phyloP scores from a whole-genome alignment of 2,888 invertebrate species.

The Cryptus viduatorius region DNA sequence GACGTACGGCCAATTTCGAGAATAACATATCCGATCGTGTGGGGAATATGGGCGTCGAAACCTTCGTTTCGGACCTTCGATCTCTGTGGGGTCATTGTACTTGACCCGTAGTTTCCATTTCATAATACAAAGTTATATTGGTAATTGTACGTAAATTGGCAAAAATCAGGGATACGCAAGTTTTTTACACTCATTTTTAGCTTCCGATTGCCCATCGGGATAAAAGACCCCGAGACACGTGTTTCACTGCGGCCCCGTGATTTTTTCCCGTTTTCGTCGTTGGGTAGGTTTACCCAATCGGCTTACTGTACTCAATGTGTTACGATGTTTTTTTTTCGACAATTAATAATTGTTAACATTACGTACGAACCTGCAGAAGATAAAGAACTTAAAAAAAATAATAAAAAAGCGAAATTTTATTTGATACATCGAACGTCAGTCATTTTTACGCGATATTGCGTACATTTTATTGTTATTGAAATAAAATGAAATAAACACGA shows the following conservation, averaged over 20 bases:
- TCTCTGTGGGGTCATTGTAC: slow-evolving; percentile 59
- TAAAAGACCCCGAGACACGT: background rate
- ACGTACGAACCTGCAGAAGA: no score
- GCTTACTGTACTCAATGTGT: no score
- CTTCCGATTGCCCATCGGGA: background rate
- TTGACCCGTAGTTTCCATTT: slow-evolving; percentile 30
- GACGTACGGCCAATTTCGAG: slow-evolving; percentile 74
- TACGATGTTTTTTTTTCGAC: no score
- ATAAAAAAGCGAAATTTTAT: no score
- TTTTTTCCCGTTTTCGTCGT: no score
- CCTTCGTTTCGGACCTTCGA: slow-evolving; percentile 19
- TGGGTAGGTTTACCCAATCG: no score
- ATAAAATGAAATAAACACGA: background rate
- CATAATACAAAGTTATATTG: slow-evolving; percentile 10
- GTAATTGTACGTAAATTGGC: background rate
- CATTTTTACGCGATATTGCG: no score
- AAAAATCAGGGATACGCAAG: background rate
- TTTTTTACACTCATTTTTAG: background rate
- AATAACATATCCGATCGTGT: slow-evolving; percentile 71
- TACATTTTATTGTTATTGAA: no score
- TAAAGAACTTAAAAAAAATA: no score
- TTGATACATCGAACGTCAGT: no score
- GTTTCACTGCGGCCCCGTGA: no score
- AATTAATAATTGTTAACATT: no score
- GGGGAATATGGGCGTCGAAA: slow-evolving; percentile 58